A percentile compares a stretch with the other conserved stretches of the same genome.
These are phyloP conservation scores for Drosophila subpulchrella DNA, from an alignment of 1,140 invertebrate genomes.

Conservation along the genomic window DNA sequence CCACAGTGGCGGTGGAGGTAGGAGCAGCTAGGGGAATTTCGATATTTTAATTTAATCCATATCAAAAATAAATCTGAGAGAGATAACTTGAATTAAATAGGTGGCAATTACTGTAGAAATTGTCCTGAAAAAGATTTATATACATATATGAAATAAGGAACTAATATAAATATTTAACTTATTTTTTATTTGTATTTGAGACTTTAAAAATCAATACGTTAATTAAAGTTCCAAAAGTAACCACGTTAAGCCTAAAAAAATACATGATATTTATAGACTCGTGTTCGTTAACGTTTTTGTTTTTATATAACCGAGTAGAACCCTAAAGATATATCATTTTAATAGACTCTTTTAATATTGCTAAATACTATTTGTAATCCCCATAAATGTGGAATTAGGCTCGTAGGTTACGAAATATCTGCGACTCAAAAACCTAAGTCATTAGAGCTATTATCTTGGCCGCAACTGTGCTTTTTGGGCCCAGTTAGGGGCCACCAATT, in stretches of 20 bases:
- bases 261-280: too few species aligned
- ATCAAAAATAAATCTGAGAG: not conserved
- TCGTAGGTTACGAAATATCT: not conserved
- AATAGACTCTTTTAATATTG: not conserved
- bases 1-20: not conserved
- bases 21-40: not conserved
- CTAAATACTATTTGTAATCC: not conserved
- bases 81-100: not conserved
- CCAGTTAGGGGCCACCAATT: conserved; percentile 5
- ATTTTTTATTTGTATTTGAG: too few species aligned
- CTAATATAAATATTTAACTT: too few species aligned
- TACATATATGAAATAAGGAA: too few species aligned
- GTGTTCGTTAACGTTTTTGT: too few species aligned
- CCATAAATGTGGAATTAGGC: not conserved
- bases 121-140: not conserved
- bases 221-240: too few species aligned
- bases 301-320: too few species aligned
- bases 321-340: too few species aligned
- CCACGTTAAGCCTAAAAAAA: too few species aligned
- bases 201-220: too few species aligned
- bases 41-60: not conserved
- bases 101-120: not conserved
- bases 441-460: conserved; percentile 1
- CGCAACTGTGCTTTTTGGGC: conserved; percentile 4
- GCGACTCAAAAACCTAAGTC: not conserved